Conservation (phyloP, 2,888 invertebrate genomes). For the Cylloceria caligata region DNA sequence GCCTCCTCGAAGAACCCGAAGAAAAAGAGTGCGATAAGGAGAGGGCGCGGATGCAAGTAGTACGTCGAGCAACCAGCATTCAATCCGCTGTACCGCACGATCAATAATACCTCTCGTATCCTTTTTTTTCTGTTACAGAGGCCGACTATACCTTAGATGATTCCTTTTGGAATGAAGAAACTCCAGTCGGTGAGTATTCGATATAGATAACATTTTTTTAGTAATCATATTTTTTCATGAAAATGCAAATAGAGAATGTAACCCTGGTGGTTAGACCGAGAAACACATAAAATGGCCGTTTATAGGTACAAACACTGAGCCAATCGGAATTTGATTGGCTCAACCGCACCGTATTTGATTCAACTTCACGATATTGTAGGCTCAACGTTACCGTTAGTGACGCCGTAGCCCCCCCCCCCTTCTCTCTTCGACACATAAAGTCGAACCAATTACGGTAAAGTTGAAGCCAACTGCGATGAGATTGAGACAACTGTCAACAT, state of each 20-base stretch:
- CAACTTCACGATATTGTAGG: too few relatives aligned
- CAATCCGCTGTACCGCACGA: conserved; percentile 42
- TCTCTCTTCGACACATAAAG: too few relatives aligned
- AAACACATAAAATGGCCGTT: neutral
- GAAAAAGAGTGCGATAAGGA: conserved; percentile 30
- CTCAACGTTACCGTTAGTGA: too few relatives aligned
- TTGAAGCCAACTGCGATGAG: too few relatives aligned
- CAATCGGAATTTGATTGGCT: too few relatives aligned
- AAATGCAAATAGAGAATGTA: neutral
- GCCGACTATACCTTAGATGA: conserved; percentile 97
- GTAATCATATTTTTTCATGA: neutral
- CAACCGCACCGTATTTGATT: too few relatives aligned
- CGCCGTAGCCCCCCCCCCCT: too few relatives aligned
- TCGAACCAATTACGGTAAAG: too few relatives aligned
- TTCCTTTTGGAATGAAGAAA: conserved; percentile 97
- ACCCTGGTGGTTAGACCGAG: neutral
- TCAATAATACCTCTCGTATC: conserved; percentile 57
- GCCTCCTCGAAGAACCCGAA: conserved; percentile 30
- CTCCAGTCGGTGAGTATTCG: conserved; percentile 92
- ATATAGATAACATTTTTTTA: neutral
- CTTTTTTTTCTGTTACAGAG: conserved; percentile 89
- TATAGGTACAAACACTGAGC: too few relatives aligned
- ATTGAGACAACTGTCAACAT: too few relatives aligned
- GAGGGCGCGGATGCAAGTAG: conserved; percentile 36
- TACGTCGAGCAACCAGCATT: conserved; percentile 34